phyloP scores from a whole-genome alignment of 2,888 invertebrate species.

The Tipula vernalis region DNA sequence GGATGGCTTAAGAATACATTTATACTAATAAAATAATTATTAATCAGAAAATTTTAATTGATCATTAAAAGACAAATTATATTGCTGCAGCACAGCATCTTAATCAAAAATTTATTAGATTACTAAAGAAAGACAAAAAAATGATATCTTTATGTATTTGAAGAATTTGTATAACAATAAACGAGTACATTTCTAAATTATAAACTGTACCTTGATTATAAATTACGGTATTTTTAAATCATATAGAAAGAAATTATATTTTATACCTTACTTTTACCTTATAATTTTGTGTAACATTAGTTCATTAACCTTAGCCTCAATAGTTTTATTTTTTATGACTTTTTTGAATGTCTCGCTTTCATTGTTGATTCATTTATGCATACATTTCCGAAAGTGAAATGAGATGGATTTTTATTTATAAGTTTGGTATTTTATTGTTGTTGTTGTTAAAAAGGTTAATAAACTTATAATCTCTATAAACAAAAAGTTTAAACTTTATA shows the following conservation, averaged over 20 bases:
- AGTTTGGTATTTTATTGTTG: not conserved
- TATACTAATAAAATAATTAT: not conserved
- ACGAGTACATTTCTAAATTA: not conserved
- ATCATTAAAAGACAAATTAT: not conserved
- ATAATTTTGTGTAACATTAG: not conserved
- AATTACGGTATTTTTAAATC: not conserved
- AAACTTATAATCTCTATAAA: not conserved
- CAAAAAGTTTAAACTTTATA: not conserved
- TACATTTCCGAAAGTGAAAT: not conserved
- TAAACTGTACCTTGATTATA: not conserved
- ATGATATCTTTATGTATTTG: not conserved
- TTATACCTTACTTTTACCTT: not conserved
- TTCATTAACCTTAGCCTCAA: constrained; percentile 4
- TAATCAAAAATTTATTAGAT: not conserved
- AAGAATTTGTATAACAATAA: no score
- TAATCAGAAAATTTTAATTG: not conserved
- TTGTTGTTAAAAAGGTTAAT: not conserved
- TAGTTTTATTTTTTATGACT: not conserved
- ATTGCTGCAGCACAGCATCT: not conserved
- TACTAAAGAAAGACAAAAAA: not conserved
- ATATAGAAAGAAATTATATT: not conserved
- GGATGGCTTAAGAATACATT: not conserved
- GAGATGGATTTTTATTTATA: not conserved
- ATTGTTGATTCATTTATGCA: constrained; percentile 4
- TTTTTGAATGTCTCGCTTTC: constrained; percentile 1